Conservation (phyloP, 2,113 vertebrate species). For the Cryptoleucopteryx plumbea region DNA sequence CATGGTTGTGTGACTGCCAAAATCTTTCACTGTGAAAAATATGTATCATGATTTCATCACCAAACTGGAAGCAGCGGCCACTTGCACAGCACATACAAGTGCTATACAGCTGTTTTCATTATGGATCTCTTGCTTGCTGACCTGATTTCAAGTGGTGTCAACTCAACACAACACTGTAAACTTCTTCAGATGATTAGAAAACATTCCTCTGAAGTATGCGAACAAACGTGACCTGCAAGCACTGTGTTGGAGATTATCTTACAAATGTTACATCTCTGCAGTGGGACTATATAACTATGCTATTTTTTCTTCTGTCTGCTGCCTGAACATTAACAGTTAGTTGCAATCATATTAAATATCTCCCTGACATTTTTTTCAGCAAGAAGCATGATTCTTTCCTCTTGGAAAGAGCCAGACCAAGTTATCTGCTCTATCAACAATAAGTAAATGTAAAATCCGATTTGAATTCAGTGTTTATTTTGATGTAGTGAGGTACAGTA, state of each 20-base stretch:
- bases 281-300: not conserved
- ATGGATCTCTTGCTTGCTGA: conserved; percentile 6
- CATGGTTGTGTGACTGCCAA: not conserved
- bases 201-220: not conserved
- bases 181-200: not conserved
- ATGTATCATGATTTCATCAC: not conserved
- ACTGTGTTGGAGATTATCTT: not conserved
- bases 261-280: not conserved
- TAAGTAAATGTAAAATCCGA: not conserved
- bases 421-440: not conserved
- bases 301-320: not conserved
- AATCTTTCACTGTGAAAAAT: not conserved
- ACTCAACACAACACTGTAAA: not conserved
- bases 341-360: not conserved
- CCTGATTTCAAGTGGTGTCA: not conserved
- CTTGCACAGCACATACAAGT: not conserved
- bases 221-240: conserved; percentile 5
- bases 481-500: not conserved
- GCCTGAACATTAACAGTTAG: not conserved
- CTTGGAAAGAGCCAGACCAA: not conserved
- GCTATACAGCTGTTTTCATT: not conserved
- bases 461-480: not conserved
- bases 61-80: not conserved
- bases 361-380: not conserved
- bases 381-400: not conserved